These are phyloP conservation scores for Gymnobelideus leadbeateri DNA, from an alignment of 2,113 vertebrate species.

Conservation along the genomic window DNA sequence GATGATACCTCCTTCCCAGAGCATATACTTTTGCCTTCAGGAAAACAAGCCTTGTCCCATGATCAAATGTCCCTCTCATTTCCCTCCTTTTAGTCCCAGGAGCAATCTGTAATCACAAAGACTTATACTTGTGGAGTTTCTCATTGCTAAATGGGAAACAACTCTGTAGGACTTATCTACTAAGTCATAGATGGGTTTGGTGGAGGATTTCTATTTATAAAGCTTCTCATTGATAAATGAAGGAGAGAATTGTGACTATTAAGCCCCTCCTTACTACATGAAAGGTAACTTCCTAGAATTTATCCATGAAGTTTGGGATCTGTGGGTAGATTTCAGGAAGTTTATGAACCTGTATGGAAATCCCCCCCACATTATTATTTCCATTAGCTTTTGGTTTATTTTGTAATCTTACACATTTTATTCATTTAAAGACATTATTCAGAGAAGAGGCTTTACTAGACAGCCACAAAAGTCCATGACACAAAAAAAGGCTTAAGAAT, in stretches of 20 bases:
- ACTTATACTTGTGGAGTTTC: background rate
- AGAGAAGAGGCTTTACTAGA: background rate
- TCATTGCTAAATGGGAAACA: background rate
- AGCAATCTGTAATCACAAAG: background rate
- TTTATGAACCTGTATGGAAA: background rate
- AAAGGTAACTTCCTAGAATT: background rate
- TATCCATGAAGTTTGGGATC: background rate
- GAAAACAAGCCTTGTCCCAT: background rate
- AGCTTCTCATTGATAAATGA: background rate
- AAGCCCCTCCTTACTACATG: background rate
- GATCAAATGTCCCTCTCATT: background rate
- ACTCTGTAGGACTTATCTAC: background rate
- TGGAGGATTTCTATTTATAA: background rate
- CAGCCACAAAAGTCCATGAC: background rate
- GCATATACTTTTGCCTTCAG: background rate
- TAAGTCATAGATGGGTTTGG: background rate
- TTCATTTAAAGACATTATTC: background rate
- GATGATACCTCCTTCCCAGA: background rate
- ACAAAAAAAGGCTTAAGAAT: background rate
- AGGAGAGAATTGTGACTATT: background rate
- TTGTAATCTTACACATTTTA: background rate
- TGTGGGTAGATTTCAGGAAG: background rate
- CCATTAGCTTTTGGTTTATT: background rate
- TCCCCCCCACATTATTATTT: background rate
- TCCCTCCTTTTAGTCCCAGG: background rate